Percentiles rank a stretch among this genome's conserved stretches.
phyloP scores from a whole-genome alignment of 2,888 invertebrate species.

The Cremastinae sp. region DNA sequence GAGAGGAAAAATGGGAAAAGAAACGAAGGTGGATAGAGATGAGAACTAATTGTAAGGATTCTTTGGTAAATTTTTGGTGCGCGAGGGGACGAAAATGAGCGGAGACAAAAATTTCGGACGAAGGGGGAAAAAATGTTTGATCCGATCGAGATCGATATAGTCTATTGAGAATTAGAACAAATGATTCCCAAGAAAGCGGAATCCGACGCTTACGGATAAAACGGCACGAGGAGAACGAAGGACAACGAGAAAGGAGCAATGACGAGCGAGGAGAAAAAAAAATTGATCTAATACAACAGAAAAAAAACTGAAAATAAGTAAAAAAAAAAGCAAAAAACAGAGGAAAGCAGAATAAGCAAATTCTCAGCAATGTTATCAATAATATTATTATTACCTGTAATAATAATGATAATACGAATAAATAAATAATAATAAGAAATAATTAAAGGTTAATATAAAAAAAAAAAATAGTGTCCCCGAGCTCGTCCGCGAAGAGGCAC shows the following conservation, averaged over 20 bases:
- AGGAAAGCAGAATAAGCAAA: slow-evolving; percentile 40
- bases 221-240: no score
- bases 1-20: no score
- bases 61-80: no score
- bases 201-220: slow-evolving; percentile 67
- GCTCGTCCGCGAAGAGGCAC: slow-evolving; percentile 48
- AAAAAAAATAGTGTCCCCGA: slow-evolving; percentile 19
- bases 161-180: no score
- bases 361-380: slow-evolving; percentile 63
- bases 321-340: slow-evolving; percentile 38
- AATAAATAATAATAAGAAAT: slow-evolving; percentile 44
- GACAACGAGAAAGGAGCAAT: slow-evolving; percentile 76
- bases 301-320: slow-evolving; percentile 47
- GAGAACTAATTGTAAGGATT: no score
- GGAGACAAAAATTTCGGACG: no score
- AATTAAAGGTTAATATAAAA: no score
- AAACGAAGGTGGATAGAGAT: no score
- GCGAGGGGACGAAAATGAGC: no score
- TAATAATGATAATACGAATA: slow-evolving; percentile 54
- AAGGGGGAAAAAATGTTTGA: no score
- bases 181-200: no score
- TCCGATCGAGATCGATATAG: no score
- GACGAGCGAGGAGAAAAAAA: slow-evolving; percentile 63
- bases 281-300: slow-evolving; percentile 62
- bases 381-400: slow-evolving; percentile 54